Evolutionary conservation across 2,797 vertebrate genomes (phyloP), one percentile per base, ranked within the genome.

Genomic region (Tokudaia tokunoshimensis): DNA sequence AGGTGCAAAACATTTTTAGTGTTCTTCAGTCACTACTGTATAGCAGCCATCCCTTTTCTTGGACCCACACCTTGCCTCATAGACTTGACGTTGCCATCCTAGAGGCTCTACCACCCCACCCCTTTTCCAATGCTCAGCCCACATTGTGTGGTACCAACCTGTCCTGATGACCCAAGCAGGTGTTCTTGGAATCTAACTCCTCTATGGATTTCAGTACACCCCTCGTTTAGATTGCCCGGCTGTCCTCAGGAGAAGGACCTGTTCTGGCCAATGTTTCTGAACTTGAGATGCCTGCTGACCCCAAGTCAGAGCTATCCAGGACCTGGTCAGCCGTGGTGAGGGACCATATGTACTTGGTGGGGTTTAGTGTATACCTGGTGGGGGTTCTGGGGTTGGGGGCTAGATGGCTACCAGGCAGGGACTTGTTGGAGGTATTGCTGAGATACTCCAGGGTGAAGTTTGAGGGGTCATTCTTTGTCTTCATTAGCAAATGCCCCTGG

Each of bases 201-300:
- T 99, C 99, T 97, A 99, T 99, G 99, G 99, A 99, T 98, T 99
- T 99, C 97, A 99, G 99, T 98, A 99, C 99, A 0, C 99, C 99
- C 0, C 96, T 99, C 98, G 99, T 99, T 41, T 98, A 99, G 95
- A 99, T 99, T 19, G 99, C 99, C 0, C 99, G 99, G 55, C 99
- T 99, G 95, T 99, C 99, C 0, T 99, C 99, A 41, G 99, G 99
- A 0, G 99, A 99, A 0, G 99, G 99, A 1, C 99, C 99, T 0
- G 98, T 99, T 98, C 98, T 99, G 97, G 99, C 99, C 96, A 99
- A 99, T 0, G 99, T 99, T 67, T 99, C 99, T 0, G 99, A 99
- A 98, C 99, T 99, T 17, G 99, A 99, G 85, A 98, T 99, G 93
- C 99, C 99, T 0, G 99, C 99, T 0, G 99, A 99, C 97, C 99